Conservation (phyloP, 2,797 vertebrate species). For the Limnodromus scolopaceus region DNA sequence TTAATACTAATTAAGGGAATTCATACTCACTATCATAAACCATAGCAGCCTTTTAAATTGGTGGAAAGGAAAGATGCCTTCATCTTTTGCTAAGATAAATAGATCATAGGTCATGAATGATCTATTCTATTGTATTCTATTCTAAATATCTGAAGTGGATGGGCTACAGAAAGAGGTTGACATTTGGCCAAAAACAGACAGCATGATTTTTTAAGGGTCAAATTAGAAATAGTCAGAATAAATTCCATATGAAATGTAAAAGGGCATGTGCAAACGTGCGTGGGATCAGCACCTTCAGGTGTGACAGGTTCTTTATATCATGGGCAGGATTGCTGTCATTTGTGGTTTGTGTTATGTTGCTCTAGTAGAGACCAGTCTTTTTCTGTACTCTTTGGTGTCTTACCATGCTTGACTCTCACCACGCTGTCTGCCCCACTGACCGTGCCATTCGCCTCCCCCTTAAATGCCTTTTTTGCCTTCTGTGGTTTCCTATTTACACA, state of each 20-base stretch:
- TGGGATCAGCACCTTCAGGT: background rate
- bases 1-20: background rate
- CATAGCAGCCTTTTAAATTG: background rate
- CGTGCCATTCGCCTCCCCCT: background rate
- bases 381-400: background rate
- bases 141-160: background rate
- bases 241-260: background rate
- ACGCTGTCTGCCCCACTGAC: background rate
- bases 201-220: background rate
- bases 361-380: background rate
- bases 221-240: background rate
- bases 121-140: background rate
- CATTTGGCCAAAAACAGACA: background rate
- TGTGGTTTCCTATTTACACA: background rate
- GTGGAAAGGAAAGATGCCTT: background rate
- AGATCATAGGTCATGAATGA: background rate
- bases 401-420: background rate
- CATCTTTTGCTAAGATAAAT: background rate
- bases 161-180: background rate
- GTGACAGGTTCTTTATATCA: background rate
- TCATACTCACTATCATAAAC: background rate
- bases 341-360: background rate
- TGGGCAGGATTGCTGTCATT: background rate
- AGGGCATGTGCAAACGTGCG: background rate
- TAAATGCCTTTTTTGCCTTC: background rate